These are phyloP conservation scores for Oscheius sp. DNA, from an alignment of 2,888 invertebrate species.

Conservation along the genomic window DNA sequence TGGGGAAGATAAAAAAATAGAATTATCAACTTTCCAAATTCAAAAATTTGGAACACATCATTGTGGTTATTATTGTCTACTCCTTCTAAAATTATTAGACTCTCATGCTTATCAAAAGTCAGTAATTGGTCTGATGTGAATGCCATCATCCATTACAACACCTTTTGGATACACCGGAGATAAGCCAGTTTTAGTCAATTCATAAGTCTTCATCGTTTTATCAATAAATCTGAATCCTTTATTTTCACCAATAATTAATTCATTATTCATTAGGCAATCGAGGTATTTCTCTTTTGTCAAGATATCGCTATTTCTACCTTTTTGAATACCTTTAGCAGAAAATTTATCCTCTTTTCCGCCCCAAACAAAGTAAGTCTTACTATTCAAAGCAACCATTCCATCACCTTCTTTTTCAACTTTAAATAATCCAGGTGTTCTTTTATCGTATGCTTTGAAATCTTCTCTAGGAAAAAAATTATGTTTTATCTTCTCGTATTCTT, in stretches of 20 bases:
- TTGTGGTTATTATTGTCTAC: slow-evolving; percentile 41
- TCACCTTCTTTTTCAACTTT: slow-evolving; percentile 39
- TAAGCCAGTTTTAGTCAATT: slow-evolving; percentile 39
- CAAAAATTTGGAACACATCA: slow-evolving; percentile 46
- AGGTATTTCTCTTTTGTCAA: slow-evolving; percentile 43
- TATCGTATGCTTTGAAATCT: slow-evolving; percentile 20
- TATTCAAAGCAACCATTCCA: slow-evolving; percentile 40
- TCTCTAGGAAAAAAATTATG: neutral
- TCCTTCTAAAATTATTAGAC: slow-evolving; percentile 37
- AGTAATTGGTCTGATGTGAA: slow-evolving; percentile 29
- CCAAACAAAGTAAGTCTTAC: slow-evolving; percentile 32
- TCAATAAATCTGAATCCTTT: slow-evolving; percentile 37
- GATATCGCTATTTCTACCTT: slow-evolving; percentile 38
- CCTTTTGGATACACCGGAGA: slow-evolving; percentile 43
- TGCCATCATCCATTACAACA: slow-evolving; percentile 45
- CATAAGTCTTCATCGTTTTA: slow-evolving; percentile 43
- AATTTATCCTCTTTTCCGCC: slow-evolving; percentile 27
- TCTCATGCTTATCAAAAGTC: slow-evolving; percentile 6
- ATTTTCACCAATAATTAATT: slow-evolving; percentile 32
- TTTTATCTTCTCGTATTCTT: neutral
- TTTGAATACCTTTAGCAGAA: slow-evolving; percentile 40
- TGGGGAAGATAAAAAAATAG: slow-evolving; percentile 14
- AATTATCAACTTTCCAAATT: slow-evolving; percentile 30
- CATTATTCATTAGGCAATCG: slow-evolving; percentile 35
- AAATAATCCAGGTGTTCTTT: slow-evolving; percentile 38